Base-by-base conservation (phyloP, 2,113 vertebrate species). In the Brachyhypopomus occidentalis region DNA sequence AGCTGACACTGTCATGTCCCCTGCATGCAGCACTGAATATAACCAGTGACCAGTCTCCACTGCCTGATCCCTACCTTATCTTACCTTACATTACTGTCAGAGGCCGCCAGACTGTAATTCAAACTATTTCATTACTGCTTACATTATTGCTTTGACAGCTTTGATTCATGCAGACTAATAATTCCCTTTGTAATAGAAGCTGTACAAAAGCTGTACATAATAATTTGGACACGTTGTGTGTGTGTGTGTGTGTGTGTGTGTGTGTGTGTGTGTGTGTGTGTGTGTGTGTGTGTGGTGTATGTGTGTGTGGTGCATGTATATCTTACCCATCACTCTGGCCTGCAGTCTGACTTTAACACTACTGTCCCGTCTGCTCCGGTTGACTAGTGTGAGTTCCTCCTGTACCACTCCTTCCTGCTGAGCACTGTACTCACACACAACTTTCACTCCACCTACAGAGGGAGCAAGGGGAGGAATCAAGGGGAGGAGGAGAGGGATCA, bases 381-480 rank as follows among this genome's bases (percentile, higher is more conserved):
- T 94, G 22, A 91, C 84, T 45, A 97, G 89, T 0, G 93, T 86
- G 89, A 97, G 87, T 84, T 97, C 96, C 78, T 97, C 96, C 81
- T 90, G 95, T 30, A 96, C 89, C 45, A 97, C 95, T 0, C 96
- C 96, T 78, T 97, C 96, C 85, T 92, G 95, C 88, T 96, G 95
- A 0, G 96, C 94, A 0, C 86, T 92, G 91, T 97, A 97, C 87
- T 97, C 95, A 4, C 96, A 97, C 12, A 90, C 93, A 75, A 97
- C 80, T 36, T 89, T 94, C 81, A 94, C 93, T 69, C 95, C 96
- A 63, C 89, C 88, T 83, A 20, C 1, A 64, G 30, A 71, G 2
- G 23, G 27, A 22, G 36, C 16, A 45, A 23, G 16, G 25, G 56
- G 14, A 38, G 0, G 34, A n/a, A 69, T 8, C 17, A 30, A 27